These are phyloP conservation scores for Hozukius guyotensis DNA, from an alignment of 2,797 vertebrate genomes.

Conservation along the genomic window DNA sequence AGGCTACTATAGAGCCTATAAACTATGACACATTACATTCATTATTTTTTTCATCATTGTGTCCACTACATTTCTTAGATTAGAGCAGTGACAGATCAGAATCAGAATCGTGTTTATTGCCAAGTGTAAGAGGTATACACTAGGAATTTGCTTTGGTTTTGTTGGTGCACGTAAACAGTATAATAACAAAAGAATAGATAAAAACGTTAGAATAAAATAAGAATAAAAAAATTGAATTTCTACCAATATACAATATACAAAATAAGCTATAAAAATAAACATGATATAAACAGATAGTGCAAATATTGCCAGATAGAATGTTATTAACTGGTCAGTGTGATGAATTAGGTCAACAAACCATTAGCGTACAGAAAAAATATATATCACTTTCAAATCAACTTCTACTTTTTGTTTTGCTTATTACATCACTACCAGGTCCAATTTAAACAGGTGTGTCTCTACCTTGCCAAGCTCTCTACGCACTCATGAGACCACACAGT, in stretches of 20 bases:
- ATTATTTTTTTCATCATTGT: not conserved
- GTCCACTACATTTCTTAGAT: not conserved
- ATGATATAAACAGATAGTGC: no score
- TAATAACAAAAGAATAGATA: no score
- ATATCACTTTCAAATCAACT: not conserved
- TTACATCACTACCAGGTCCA: not conserved
- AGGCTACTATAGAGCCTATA: not conserved
- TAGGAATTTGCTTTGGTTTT: no score
- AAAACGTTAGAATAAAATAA: no score
- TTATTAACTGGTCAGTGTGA: not conserved
- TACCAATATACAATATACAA: no score
- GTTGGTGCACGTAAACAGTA: no score
- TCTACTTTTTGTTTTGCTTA: not conserved
- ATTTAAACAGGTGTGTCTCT: not conserved
- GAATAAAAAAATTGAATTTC: no score
- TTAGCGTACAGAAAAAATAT: not conserved
- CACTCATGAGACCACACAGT: not conserved
- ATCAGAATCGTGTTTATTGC: no score
- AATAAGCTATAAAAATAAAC: no score
- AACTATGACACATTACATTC: not conserved
- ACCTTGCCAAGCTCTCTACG: not conserved
- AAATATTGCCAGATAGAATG: not conserved
- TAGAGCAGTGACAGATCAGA: not conserved
- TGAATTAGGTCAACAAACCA: conserved; percentile 49
- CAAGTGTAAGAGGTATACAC: no score